Conservation (phyloP, 2,888 invertebrate species). For the Periphyllus acericola region DNA sequence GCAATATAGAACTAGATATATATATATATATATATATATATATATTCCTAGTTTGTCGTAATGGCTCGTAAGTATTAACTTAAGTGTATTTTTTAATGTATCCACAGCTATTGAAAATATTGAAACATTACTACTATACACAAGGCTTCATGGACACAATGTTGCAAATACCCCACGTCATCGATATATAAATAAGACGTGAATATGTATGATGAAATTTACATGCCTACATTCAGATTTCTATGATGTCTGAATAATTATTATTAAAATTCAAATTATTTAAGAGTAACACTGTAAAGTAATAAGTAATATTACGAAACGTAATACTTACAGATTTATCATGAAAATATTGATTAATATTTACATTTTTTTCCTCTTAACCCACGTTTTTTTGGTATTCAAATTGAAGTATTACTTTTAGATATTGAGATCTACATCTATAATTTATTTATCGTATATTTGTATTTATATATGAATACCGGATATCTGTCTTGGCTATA, state of each 20-base stretch:
- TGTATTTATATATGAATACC: no score
- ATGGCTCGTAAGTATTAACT: background rate
- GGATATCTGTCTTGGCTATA: no score
- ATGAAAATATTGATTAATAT: background rate
- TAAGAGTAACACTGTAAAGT: background rate
- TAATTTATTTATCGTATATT: no score
- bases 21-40: no score
- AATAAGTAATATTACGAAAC: background rate
- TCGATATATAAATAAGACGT: background rate
- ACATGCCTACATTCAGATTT: background rate
- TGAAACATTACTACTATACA: background rate
- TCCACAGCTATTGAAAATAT: background rate
- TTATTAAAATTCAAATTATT: background rate
- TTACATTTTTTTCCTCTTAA: no score
- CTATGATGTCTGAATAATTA: background rate
- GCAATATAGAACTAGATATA: background rate
- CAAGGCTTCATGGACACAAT: background rate
- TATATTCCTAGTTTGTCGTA: background rate
- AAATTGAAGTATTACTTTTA: no score
- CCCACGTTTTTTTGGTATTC: no score
- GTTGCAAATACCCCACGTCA: background rate
- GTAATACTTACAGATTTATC: background rate
- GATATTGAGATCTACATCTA: no score
- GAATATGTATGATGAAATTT: background rate
- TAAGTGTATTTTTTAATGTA: background rate